Evolutionary conservation across 64 coral and sea anemone genomes (phyloP).

Genomic region (Stichodactyla helianthus): DNA sequence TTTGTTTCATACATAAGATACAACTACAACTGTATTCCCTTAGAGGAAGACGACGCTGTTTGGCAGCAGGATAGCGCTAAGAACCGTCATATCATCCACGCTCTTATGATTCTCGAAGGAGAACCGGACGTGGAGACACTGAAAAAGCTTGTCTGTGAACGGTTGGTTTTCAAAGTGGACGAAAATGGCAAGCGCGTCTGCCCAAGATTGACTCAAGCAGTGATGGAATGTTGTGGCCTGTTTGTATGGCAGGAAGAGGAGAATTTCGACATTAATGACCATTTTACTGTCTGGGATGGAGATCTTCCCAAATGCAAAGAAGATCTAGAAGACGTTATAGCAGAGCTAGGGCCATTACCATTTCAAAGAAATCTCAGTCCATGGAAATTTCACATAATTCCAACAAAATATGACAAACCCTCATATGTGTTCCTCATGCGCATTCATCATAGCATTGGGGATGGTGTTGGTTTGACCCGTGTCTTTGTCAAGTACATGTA

Average conservation of each 20-base stretch:
- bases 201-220: constrained; percentile 65
- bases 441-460: constrained; percentile 89
- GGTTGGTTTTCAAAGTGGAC: constrained; percentile 68
- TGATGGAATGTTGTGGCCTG: constrained; percentile 59
- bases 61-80: constrained; percentile 87
- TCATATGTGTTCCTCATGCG: constrained; percentile 71
- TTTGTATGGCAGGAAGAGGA: constrained; percentile 89
- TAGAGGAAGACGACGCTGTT: constrained; percentile 79
- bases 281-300: constrained; percentile 68
- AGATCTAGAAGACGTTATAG: constrained; percentile 62
- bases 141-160: constrained; percentile 52
- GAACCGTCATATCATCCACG: constrained; percentile 91
- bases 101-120: constrained; percentile 80
- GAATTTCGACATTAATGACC: constrained; percentile 75
- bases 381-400: constrained; percentile 92
- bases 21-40: constrained; percentile 42
- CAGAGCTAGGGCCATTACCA: constrained; percentile 61
- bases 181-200: constrained; percentile 81
- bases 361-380: constrained; percentile 54
- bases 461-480: constrained; percentile 78
- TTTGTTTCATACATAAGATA: constrained; percentile 38
- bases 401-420: constrained; percentile 57
- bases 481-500: constrained; percentile 91
- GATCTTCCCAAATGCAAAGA: constrained; percentile 36
- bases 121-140: constrained; percentile 66